Evolutionary conservation across 1,140 invertebrate species (phyloP).

Genomic region (Meteorus sp.): DNA sequence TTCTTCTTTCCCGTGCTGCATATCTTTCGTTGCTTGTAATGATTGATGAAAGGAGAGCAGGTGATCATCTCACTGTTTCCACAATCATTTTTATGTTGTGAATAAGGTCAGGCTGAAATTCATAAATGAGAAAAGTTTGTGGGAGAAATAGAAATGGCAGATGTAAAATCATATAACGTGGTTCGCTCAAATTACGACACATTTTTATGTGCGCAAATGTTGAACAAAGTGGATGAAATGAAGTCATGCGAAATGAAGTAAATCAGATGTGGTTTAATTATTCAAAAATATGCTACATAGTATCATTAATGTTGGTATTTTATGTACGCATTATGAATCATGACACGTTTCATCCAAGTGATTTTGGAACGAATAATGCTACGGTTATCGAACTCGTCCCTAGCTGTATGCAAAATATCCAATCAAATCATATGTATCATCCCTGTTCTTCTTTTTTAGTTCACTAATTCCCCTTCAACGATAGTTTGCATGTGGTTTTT

Average conservation of each 20-base stretch:
- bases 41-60: background rate
- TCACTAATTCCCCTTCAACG: no score
- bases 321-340: background rate
- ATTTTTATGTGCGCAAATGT: no score
- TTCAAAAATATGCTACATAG: background rate
- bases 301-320: background rate
- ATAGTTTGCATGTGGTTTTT: no score
- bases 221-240: background rate
- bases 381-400: no score
- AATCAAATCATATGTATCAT: no score
- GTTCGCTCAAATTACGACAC: background rate
- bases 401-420: no score
- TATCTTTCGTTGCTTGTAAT: background rate
- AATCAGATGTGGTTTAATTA: background rate
- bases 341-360: no score
- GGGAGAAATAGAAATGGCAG: background rate
- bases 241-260: conserved; percentile 1
- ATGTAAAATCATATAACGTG: background rate
- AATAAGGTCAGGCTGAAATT: background rate
- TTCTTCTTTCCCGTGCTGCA: background rate
- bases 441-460: no score
- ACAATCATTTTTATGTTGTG: background rate
- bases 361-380: no score
- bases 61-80: no score
- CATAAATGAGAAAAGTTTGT: background rate